A percentile compares a stretch with the other conserved stretches of the same genome.
These are phyloP conservation scores for Proteles cristata DNA, from an alignment of 2,113 vertebrate genomes.

Conservation along the genomic window DNA sequence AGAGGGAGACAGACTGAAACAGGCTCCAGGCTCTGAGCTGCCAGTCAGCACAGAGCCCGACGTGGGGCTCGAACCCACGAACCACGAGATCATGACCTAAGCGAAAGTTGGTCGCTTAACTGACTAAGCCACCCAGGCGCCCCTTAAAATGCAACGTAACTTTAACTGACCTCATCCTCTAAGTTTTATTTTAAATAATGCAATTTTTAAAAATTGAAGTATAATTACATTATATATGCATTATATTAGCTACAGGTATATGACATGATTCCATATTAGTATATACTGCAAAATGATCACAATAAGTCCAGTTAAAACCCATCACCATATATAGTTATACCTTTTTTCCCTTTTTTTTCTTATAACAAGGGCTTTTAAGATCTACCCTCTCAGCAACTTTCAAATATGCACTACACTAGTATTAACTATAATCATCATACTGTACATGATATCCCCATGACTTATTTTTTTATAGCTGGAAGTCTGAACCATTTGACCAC, in stretches of 20 bases:
- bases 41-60: too few relatives aligned
- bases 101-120: too few relatives aligned
- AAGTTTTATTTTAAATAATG: conserved; percentile 78
- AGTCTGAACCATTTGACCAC: background rate
- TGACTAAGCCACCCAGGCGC: too few relatives aligned
- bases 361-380: background rate
- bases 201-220: background rate
- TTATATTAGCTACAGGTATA: background rate
- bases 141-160: conserved; percentile 75
- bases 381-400: background rate
- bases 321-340: background rate
- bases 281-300: background rate
- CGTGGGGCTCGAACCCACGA: too few relatives aligned
- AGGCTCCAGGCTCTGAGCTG: too few relatives aligned
- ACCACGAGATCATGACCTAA: too few relatives aligned
- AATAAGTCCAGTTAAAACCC: background rate
- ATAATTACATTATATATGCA: background rate
- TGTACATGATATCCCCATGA: background rate
- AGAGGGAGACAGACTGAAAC: too few relatives aligned
- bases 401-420: background rate
- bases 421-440: background rate
- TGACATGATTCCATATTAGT: background rate
- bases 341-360: background rate
- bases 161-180: conserved; percentile 81
- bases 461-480: background rate